phyloP scores from a whole-genome alignment of 2,113 vertebrate genomes.

The Sardina pilchardus region DNA sequence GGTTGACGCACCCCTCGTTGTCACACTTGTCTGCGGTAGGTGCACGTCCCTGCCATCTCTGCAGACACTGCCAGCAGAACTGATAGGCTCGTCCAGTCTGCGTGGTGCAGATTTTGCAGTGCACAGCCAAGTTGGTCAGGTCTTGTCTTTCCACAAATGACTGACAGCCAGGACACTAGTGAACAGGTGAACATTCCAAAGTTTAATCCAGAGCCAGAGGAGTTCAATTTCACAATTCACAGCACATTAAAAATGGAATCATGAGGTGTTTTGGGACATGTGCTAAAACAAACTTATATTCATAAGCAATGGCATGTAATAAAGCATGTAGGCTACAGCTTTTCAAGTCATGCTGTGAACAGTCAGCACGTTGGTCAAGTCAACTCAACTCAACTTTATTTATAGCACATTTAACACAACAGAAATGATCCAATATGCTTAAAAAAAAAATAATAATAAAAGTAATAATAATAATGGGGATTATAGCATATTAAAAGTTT shows the following conservation, averaged over 20 bases:
- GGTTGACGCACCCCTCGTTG: constrained; percentile 61
- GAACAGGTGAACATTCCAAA: neutral
- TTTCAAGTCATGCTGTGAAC: neutral
- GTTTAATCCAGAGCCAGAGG: too few species aligned
- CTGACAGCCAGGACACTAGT: constrained; percentile 69
- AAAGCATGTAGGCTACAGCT: too few species aligned
- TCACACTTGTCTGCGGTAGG: constrained; percentile 65
- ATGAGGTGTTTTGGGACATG: too few species aligned
- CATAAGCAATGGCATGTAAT: too few species aligned
- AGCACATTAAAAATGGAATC: neutral
- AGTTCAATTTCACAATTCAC: neutral
- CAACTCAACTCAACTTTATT: too few species aligned
- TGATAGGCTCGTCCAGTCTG: neutral
- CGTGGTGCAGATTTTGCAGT: constrained; percentile 59
- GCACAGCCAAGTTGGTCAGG: constrained; percentile 59
- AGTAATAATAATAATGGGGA: too few species aligned
- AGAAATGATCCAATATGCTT: too few species aligned
- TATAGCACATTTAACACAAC: too few species aligned
- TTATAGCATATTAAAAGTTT: too few species aligned
- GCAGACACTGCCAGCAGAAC: constrained; percentile 75
- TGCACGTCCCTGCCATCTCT: constrained; percentile 60
- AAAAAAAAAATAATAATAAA: too few species aligned
- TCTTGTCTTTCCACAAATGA: constrained; percentile 61
- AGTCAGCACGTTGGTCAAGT: too few species aligned
- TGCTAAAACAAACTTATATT: too few species aligned